Conservation (phyloP, 2,113 vertebrate genomes). For the Burhinus bistriatus region DNA sequence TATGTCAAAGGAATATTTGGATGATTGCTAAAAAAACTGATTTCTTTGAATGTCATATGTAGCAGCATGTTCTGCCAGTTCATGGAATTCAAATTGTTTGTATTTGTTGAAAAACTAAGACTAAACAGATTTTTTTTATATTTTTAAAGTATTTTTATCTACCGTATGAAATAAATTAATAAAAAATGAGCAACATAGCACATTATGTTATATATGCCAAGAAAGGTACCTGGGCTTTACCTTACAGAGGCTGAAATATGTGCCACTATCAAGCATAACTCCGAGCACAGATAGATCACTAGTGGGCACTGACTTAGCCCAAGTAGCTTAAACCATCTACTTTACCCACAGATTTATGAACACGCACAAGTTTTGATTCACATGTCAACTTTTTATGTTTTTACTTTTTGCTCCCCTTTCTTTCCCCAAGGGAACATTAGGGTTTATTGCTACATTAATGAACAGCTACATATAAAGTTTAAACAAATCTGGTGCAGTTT, state of each 20-base stretch:
- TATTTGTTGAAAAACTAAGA: not conserved
- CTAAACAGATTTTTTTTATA: not conserved
- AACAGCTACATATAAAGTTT: not conserved
- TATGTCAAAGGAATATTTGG: not conserved
- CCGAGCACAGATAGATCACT: not conserved
- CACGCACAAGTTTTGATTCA: not conserved
- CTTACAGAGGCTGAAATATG: not conserved
- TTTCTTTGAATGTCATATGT: not conserved
- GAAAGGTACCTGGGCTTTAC: not conserved
- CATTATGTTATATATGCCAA: not conserved
- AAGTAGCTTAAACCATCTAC: not conserved
- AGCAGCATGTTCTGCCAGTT: not conserved
- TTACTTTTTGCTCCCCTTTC: not conserved
- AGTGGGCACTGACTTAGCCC: not conserved
- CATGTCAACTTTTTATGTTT: not conserved
- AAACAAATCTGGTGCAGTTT: not conserved
- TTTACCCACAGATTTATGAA: not conserved
- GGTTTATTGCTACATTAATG: not conserved
- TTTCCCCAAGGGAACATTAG: not conserved
- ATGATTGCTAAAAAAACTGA: not conserved
- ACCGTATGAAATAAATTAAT: not conserved
- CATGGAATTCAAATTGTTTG: not conserved
- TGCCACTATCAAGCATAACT: not conserved
- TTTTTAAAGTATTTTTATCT: not conserved
- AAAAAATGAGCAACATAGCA: not conserved